Conservation (phyloP, 2,797 vertebrate species). For the Takifugu ocellatus region DNA sequence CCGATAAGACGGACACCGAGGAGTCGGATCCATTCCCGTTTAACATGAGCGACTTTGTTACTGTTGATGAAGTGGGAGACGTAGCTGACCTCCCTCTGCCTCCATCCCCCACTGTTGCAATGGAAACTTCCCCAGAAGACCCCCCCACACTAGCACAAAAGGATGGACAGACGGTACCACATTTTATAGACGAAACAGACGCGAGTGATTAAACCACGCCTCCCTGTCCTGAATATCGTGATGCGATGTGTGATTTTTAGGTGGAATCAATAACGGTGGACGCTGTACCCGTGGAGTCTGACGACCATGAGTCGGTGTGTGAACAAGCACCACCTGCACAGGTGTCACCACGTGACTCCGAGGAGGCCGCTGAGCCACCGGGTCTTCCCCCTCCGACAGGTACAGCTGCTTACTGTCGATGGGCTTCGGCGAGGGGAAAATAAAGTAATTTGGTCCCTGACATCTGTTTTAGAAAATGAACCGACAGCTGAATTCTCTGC, state of each 20-base stretch:
- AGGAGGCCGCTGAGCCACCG: too few relatives aligned
- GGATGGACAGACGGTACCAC: conserved; percentile 22
- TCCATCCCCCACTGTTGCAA: conserved; percentile 5
- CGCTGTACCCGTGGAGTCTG: not conserved
- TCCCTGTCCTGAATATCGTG: not conserved
- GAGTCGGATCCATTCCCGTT: conserved; percentile 76
- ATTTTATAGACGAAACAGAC: too few relatives aligned
- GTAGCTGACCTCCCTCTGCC: conserved; percentile 46
- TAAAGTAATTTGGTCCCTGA: not conserved
- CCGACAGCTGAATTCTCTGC: not conserved
- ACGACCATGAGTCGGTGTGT: not conserved
- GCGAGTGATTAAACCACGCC: not conserved
- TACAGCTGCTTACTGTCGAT: too few relatives aligned
- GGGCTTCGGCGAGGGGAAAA: not conserved
- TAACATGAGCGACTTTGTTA: conserved; percentile 88
- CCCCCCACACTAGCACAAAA: not conserved
- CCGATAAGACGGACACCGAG: conserved; percentile 18
- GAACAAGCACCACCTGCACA: conserved; percentile 1
- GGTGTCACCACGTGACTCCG: not conserved
- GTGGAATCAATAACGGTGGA: not conserved
- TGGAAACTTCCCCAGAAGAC: conserved; percentile 17
- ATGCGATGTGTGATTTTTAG: conserved; percentile 14
- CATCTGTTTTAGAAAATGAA: not conserved
- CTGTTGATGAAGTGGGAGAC: conserved; percentile 87
- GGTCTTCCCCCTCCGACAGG: too few relatives aligned